phyloP scores from a whole-genome alignment of 2,888 invertebrate species.

The Coenonympha glycerion region DNA sequence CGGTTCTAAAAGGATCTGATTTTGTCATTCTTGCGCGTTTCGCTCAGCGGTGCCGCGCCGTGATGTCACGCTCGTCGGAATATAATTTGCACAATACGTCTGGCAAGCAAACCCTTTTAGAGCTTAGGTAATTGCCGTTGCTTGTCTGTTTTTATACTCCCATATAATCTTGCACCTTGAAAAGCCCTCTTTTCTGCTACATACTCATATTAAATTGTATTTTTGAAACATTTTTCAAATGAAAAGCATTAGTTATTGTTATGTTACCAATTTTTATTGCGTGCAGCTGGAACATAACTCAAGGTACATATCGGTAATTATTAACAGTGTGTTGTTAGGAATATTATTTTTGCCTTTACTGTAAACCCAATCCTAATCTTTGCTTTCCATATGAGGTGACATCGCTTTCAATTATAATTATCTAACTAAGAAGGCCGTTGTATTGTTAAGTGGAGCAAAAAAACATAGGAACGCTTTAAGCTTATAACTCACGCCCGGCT shows the following conservation, averaged over 20 bases:
- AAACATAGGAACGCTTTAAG: slow-evolving; percentile 5
- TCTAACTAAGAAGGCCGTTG: background rate
- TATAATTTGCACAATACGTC: slow-evolving; percentile 32
- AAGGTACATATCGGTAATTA: too few relatives aligned
- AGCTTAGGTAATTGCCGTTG: slow-evolving; percentile 27
- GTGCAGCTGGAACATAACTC: too few relatives aligned
- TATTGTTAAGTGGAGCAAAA: background rate
- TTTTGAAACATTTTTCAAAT: too few relatives aligned
- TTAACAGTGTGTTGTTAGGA: too few relatives aligned
- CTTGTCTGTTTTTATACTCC: slow-evolving; percentile 11
- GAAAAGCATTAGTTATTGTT: too few relatives aligned
- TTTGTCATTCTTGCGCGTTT: slow-evolving; percentile 36
- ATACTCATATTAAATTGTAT: too few relatives aligned
- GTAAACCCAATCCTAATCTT: too few relatives aligned
- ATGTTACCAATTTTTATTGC: too few relatives aligned
- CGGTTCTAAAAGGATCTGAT: slow-evolving; percentile 28
- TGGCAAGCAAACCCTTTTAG: slow-evolving; percentile 29
- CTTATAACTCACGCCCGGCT: slow-evolving; percentile 25
- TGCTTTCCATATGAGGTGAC: too few relatives aligned
- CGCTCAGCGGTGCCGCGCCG: slow-evolving; percentile 44
- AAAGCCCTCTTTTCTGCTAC: too few relatives aligned
- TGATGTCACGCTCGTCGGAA: slow-evolving; percentile 54
- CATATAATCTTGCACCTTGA: background rate
- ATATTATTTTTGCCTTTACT: too few relatives aligned
- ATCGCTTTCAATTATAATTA: too few relatives aligned